Evolutionary conservation across 2,113 vertebrate species (phyloP), one percentile per base, ranked within the genome.

Genomic region (Butorides virescens): DNA sequence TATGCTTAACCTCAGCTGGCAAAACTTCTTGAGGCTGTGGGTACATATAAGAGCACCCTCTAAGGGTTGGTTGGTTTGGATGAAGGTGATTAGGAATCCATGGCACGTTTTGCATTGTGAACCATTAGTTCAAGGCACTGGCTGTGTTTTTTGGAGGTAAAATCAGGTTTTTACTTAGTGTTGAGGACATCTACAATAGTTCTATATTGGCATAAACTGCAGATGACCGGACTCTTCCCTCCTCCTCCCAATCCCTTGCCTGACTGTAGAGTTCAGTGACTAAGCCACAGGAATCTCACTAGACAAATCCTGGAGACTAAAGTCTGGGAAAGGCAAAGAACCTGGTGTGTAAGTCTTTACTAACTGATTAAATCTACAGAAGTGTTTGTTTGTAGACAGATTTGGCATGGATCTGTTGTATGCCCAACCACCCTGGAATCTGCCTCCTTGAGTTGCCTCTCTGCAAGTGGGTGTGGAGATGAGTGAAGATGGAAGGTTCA

Each of bases 241-340:
- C 29, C 44, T 82, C n/a, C 42, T 92, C 39, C 61, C 47, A 59
- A 0, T 55, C 7, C 13, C 17, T 49, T 65, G 47, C 10, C 21
- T 2, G 4, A 68, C 21, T 42, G n/a, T 30, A 53, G 37, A 84
- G 25, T 44, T 93, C 58, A 59, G 46, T 67, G 53, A n/a, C 50
- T 86, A 87, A 91, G 27, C 90, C 56, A 27, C 73, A 91, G 58
- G 62, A 92, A 58, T 86, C 34, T 89, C 37, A 34, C 34, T 79
- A 76, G 70, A 81, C 29, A 71, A 63, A 56, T 74, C 10, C 6
- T 14, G 46, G 53, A 86, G 34, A 62, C 7, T 17, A 29, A 72
- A 93, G 65, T 62, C 77, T 92, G 84, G 39, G 58, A 90, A 88
- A 92, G 25, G 15, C 49, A 85, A 82, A 85, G 53, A 93, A 91